A percentile compares a stretch with the other conserved stretches of the same genome.
Conservation (phyloP, 2,797 vertebrate genomes). For the Muraenolepis orangiensis region DNA sequence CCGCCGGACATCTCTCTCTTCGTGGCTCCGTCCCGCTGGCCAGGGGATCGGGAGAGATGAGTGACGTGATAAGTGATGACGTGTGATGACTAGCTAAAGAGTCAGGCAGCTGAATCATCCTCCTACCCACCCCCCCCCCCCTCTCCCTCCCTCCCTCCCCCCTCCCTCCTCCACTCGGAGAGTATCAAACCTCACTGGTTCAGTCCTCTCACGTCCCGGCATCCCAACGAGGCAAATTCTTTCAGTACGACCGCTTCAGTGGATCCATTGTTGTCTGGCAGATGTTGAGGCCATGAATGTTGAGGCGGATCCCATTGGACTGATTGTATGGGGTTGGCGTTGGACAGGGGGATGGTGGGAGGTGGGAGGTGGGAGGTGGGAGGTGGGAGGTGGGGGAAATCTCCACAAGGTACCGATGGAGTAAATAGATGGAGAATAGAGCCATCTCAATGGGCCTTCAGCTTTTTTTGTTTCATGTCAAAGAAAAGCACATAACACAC, state of each 20-base stretch:
- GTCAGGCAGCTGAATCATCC: not conserved
- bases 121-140: no score
- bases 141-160: no score
- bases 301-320: conserved; percentile 28
- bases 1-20: no score
- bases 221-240: not conserved
- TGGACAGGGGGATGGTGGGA: not conserved
- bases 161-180: no score
- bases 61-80: not conserved
- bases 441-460: conserved; percentile 23
- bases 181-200: not conserved
- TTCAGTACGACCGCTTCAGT: not conserved
- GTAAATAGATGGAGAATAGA: conserved; percentile 7
- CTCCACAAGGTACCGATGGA: not conserved
- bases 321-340: conserved; percentile 24
- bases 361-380: no score
- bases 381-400: not conserved
- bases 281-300: conserved; percentile 25
- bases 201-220: not conserved
- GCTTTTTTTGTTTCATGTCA: conserved; percentile 36
- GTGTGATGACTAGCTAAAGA: not conserved
- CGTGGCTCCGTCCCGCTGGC: no score
- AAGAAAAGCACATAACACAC: conserved; percentile 25
- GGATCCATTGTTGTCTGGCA: conserved; percentile 28
- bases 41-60: no score